These are phyloP conservation scores for Macrotrachela quadricornifera DNA, from an alignment of 1,140 invertebrate genomes.

Conservation along the genomic window DNA sequence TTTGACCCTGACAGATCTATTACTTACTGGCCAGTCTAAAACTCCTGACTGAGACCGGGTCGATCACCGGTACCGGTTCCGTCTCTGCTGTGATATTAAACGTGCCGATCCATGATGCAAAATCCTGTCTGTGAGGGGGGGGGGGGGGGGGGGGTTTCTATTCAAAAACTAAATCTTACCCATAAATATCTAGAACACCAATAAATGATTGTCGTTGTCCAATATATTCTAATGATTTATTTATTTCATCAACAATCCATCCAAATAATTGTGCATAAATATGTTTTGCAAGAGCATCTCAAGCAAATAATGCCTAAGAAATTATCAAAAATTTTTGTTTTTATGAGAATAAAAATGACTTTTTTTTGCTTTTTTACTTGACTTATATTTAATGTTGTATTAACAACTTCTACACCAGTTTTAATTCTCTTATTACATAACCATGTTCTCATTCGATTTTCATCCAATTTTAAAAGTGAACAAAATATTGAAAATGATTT, in stretches of 20 bases:
- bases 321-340: slow-evolving; percentile 81
- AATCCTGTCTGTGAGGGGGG: no score
- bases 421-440: slow-evolving; percentile 66
- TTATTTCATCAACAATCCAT: slow-evolving; percentile 72
- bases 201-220: slow-evolving; percentile 45
- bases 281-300: slow-evolving; percentile 82
- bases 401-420: slow-evolving; percentile 53
- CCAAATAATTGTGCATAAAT: slow-evolving; percentile 81
- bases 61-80: no score
- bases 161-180: slow-evolving; percentile 19
- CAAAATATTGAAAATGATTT: slow-evolving; percentile 17
- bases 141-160: no score
- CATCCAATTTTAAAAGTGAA: slow-evolving; percentile 52
- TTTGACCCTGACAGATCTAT: no score
- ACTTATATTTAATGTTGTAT: slow-evolving; percentile 51
- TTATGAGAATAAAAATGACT: no score
- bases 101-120: no score
- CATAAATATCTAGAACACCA: slow-evolving; percentile 89
- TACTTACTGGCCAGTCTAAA: no score
- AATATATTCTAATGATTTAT: slow-evolving; percentile 43
- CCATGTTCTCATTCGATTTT: slow-evolving; percentile 55
- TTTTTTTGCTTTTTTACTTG: slow-evolving; percentile 31
- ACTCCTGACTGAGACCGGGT: no score
- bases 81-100: no score
- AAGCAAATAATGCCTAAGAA: slow-evolving; percentile 53